Evolutionary conservation across 2,113 vertebrate genomes (phyloP).

Genomic region (Himantopus leucocephalus): DNA sequence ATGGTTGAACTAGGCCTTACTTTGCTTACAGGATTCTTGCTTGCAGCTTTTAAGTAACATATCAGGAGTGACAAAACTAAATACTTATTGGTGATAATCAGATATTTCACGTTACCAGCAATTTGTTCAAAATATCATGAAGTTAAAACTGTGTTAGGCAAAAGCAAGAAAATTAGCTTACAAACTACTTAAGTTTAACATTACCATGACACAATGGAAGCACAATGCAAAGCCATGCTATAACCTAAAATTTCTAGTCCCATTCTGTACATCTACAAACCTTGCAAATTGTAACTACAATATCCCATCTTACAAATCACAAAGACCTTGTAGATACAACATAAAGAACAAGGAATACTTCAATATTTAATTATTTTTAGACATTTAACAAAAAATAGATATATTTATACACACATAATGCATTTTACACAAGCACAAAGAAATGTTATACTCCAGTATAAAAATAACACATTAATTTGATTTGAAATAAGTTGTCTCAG

Average conservation of each 20-base stretch:
- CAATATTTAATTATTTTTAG: neutral
- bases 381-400: neutral
- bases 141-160: neutral
- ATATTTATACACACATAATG: neutral
- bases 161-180: neutral
- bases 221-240: neutral
- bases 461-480: neutral
- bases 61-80: neutral
- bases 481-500: neutral
- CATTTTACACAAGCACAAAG: neutral
- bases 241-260: neutral
- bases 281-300: neutral
- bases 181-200: neutral
- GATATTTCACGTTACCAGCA: neutral
- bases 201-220: neutral
- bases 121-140: neutral
- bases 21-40: slow-evolving; percentile 7
- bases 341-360: neutral
- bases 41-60: neutral
- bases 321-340: neutral
- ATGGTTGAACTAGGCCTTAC: slow-evolving; percentile 40
- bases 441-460: neutral
- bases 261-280: neutral
- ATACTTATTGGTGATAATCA: neutral
- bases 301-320: neutral